phyloP scores from a whole-genome alignment of 2,113 vertebrate genomes.

The Larimichthys crocea region DNA sequence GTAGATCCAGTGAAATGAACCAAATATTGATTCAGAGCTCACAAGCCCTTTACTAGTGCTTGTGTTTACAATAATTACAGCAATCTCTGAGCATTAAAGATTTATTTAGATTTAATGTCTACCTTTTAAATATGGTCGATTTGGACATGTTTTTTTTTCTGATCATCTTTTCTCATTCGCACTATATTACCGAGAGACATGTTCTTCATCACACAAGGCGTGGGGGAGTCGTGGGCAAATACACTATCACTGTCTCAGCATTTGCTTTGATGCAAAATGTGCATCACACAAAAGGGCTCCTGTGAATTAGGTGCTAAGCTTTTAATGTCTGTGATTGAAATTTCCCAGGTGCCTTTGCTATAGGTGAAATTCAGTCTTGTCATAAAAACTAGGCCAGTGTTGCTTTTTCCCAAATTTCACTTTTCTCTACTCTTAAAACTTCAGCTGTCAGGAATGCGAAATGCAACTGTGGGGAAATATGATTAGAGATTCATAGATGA shows the following conservation, averaged over 20 bases:
- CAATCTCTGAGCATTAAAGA: neutral
- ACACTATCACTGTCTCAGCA: conserved; percentile 33
- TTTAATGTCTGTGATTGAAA: conserved; percentile 49
- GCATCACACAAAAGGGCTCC: conserved; percentile 53
- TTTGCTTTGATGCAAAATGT: conserved; percentile 56
- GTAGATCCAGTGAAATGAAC: neutral
- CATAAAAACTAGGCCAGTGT: conserved; percentile 67
- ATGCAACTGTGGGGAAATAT: conserved; percentile 55
- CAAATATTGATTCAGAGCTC: neutral
- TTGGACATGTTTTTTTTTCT: neutral
- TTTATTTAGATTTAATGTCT: neutral
- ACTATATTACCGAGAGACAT: conserved; percentile 10
- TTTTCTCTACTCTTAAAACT: conserved; percentile 46
- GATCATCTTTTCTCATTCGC: neutral
- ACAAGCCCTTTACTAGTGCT: neutral
- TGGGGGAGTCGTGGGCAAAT: conserved; percentile 25
- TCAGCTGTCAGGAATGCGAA: conserved; percentile 59
- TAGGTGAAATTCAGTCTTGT: conserved; percentile 50
- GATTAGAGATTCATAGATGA: conserved; percentile 68
- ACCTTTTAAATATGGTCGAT: neutral
- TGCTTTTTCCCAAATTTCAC: conserved; percentile 49
- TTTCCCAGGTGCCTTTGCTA: conserved; percentile 35
- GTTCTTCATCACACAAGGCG: conserved; percentile 8
- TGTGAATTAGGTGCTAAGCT: conserved; percentile 46
- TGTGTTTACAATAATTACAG: neutral